phyloP scores from a whole-genome alignment of 2,797 vertebrate species.

The Kryptolebias ocellatus region DNA sequence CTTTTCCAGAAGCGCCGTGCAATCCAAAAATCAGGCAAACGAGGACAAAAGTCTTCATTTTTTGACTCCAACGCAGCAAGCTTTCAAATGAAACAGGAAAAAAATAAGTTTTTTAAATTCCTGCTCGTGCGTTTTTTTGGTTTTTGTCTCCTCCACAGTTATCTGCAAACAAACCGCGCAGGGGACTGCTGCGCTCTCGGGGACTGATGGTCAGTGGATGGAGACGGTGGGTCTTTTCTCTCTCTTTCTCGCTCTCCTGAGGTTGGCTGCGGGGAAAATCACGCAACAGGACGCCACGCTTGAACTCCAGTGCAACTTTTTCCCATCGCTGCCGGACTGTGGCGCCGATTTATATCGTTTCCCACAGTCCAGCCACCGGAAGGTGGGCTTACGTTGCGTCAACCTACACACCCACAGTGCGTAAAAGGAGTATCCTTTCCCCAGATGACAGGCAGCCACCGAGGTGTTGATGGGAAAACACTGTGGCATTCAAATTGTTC shows the following conservation, averaged over 20 bases:
- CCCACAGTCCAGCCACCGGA: slow-evolving; percentile 76
- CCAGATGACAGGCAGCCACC: background rate
- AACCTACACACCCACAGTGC: slow-evolving; percentile 68
- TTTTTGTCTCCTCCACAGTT: slow-evolving; percentile 15
- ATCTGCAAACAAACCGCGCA: slow-evolving; percentile 22
- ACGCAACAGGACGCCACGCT: slow-evolving; percentile 63
- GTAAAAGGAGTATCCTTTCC: slow-evolving; percentile 29
- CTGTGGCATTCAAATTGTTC: background rate
- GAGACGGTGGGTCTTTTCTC: slow-evolving; percentile 30
- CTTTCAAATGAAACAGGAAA: slow-evolving; percentile 24
- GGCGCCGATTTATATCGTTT: slow-evolving; percentile 79
- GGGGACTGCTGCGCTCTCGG: slow-evolving; percentile 38
- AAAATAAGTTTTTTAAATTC: slow-evolving; percentile 48
- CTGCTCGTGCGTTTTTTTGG: slow-evolving; percentile 26
- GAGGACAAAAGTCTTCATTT: slow-evolving; percentile 77
- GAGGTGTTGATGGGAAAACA: slow-evolving; percentile 1
- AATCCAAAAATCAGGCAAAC: slow-evolving; percentile 82
- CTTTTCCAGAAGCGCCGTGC: slow-evolving; percentile 75
- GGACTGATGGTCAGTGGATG: slow-evolving; percentile 33
- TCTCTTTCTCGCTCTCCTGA: slow-evolving; percentile 28
- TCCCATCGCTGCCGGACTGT: slow-evolving; percentile 64
- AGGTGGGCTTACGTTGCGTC: slow-evolving; percentile 73
- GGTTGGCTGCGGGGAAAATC: slow-evolving; percentile 60
- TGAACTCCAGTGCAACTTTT: slow-evolving; percentile 73
- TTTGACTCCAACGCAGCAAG: slow-evolving; percentile 39